Conservation (phyloP, 1,140 invertebrate species). For the Plutomurus gul region DNA sequence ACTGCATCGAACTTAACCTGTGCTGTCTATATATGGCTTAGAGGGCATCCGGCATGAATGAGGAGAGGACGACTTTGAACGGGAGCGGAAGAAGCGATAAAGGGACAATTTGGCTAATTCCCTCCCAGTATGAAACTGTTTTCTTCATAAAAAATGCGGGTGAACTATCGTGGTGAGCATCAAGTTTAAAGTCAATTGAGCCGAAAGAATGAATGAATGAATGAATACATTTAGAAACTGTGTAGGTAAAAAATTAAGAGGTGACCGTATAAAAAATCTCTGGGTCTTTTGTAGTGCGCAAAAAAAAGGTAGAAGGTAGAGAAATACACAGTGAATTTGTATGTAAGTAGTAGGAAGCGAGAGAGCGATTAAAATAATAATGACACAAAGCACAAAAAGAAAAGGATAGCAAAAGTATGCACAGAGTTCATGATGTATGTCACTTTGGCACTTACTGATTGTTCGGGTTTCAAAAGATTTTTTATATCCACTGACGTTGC, state of each 20-base stretch:
- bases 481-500: background rate
- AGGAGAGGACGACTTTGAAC: background rate
- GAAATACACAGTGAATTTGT: background rate
- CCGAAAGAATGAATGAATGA: background rate
- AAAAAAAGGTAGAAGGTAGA: too few species aligned
- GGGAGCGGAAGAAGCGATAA: background rate
- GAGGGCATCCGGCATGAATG: too few species aligned
- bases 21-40: background rate
- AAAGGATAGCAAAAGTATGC: background rate
- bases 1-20: background rate
- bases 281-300: background rate
- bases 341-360: background rate
- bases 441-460: background rate
- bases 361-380: conserved; percentile 25
- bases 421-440: conserved; percentile 1
- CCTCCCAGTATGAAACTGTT: background rate
- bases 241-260: background rate
- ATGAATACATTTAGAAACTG: background rate
- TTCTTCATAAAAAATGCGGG: conserved; percentile 1
- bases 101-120: background rate
- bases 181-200: background rate
- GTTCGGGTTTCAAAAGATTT: too few species aligned
- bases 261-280: background rate
- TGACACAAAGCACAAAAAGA: background rate
- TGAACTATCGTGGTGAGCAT: background rate